phyloP scores from a whole-genome alignment of 2,113 vertebrate species.

The Suricata suricatta region DNA sequence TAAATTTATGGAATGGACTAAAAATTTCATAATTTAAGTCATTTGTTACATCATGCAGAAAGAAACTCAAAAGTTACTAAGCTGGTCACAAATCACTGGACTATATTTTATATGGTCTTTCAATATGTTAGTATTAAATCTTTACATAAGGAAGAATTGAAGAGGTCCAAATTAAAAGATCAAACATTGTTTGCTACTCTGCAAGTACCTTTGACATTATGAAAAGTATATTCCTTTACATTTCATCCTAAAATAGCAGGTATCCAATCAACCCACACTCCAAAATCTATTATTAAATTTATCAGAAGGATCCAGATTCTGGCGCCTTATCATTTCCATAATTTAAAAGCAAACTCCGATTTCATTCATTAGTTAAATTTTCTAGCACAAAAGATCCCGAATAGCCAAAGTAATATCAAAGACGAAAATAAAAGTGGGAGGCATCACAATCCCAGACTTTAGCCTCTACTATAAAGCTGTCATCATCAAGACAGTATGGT shows the following conservation, averaged over 20 bases:
- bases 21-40: not conserved
- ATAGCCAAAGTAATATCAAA: too few relatives aligned
- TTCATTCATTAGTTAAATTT: not conserved
- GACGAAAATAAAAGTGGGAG: too few relatives aligned
- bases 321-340: not conserved
- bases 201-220: not conserved
- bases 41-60: not conserved
- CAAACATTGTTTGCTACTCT: not conserved
- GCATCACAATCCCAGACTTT: too few relatives aligned
- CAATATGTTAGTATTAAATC: constrained; percentile 16
- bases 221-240: not conserved
- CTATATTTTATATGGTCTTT: not conserved
- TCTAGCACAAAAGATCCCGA: not conserved
- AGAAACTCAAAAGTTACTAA: not conserved
- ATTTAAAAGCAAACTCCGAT: not conserved
- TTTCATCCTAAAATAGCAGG: not conserved
- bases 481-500: too few relatives aligned
- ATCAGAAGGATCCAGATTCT: not conserved
- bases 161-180: not conserved
- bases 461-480: too few relatives aligned
- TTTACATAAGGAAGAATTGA: not conserved
- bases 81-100: not conserved
- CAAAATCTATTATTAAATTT: not conserved
- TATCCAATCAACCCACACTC: not conserved
- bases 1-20: not conserved